Evolutionary conservation across 2,797 vertebrate species (phyloP).

Genomic region (Pseudochromis fuscus): DNA sequence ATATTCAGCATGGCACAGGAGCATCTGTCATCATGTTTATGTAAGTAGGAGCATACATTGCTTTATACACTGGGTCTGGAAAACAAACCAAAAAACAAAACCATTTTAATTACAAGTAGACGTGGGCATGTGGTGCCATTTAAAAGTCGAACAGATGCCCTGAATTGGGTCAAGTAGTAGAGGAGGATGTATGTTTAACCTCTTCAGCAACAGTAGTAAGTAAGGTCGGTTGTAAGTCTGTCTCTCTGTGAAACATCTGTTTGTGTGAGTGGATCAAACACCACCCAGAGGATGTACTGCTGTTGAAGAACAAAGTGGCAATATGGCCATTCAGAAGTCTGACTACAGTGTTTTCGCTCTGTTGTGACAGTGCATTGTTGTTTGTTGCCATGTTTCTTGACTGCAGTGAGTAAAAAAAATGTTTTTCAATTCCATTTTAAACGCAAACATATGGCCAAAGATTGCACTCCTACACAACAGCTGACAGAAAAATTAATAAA

Average conservation of each 20-base stretch:
- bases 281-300: background rate
- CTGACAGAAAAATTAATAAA: background rate
- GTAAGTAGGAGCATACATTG: background rate
- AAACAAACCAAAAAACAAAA: background rate
- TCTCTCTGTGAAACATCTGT: conserved; percentile 31
- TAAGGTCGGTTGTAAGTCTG: no score
- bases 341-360: background rate
- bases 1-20: background rate
- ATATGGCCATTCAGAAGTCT: background rate
- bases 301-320: background rate
- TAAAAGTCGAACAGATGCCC: no score
- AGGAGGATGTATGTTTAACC: background rate
- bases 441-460: conserved; percentile 3
- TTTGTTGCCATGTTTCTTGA: background rate
- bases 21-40: background rate
- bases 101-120: background rate
- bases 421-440: background rate
- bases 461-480: background rate
- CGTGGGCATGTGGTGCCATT: no score
- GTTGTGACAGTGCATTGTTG: background rate
- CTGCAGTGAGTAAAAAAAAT: background rate
- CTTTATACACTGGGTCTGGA: no score
- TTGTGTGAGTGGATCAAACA: conserved; percentile 25
- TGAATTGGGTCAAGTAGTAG: background rate
- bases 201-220: no score